Evolutionary conservation across 2,888 invertebrate genomes (phyloP), one percentile per base, ranked within the genome.

Genomic region (Ferdinandea cuprea): DNA sequence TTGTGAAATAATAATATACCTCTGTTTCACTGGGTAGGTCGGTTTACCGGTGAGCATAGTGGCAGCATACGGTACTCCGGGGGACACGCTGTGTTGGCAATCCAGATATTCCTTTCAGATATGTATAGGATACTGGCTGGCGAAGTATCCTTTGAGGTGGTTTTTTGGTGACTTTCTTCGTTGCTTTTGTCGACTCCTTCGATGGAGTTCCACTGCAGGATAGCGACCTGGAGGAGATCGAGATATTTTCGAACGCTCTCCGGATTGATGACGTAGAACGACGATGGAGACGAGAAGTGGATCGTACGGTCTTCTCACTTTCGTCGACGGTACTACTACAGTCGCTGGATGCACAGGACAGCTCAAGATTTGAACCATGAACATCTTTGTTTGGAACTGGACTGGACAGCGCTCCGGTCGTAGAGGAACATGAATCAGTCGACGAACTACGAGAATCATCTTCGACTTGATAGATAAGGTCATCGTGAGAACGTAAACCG

Each of bases 31-130:
- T 54, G 25, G 61, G 28, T 1, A 25, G 30, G 28, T 1, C 17
- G 30, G 46, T 71, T 87, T 88, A 91, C 85, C 90, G 90, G 74
- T 89, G 87, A 21, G 88, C 88, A 85, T 90, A 89, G 48, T 89
- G 89, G 30, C 91, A 90, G 74, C 90, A 89, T 19, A 90, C 89
- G 9, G 91, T 87, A 73, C 90, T 93, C 83, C 94, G 93, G 0
- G 96, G 96, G 19, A 96, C 94, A 87, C 96, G 92, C 89, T 96
- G 96, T 0, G 96, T 96, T 6, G 96, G 96, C 66, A 96, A 91
- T 8, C 96, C 96, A 7, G 96, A 96, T 85, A 96, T 92, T 50
- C 96, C 96, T 85, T 94, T 94, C 1, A 95, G 94, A 89, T 96
- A 96, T 7, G 95, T 95, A 89, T 96, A 96, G 0, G 94, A 93